Conservation (phyloP, 2,113 vertebrate genomes). For the Irena cyanogastra region DNA sequence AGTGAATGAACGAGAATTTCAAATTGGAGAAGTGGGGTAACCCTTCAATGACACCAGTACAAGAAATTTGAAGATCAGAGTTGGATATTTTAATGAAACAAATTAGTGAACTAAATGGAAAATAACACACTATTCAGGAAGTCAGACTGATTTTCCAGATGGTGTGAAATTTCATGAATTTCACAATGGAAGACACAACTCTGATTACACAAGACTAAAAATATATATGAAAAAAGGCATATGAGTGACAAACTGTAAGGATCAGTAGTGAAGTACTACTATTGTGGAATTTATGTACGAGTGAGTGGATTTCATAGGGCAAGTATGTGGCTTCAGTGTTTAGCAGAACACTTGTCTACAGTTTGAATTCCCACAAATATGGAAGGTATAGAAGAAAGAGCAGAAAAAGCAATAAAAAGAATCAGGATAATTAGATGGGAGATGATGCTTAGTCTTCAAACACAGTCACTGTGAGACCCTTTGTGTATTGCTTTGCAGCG, state of each 20-base stretch:
- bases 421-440: neutral
- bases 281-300: neutral
- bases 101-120: neutral
- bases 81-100: neutral
- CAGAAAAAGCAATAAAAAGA: conserved; percentile 1
- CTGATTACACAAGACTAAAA: neutral
- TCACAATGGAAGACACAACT: neutral
- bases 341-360: neutral
- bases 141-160: neutral
- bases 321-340: neutral
- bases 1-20: neutral
- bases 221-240: neutral
- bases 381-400: neutral
- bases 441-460: neutral
- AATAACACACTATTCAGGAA: neutral
- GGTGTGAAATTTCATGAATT: neutral
- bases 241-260: neutral
- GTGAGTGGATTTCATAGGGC: neutral
- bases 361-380: neutral
- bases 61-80: neutral
- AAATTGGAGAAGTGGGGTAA: neutral
- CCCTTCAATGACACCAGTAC: neutral
- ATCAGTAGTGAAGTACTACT: neutral
- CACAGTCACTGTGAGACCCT: neutral
- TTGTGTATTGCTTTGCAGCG: neutral